Conservation (phyloP, 2,797 vertebrate genomes). For the Chrosomus eos region DNA sequence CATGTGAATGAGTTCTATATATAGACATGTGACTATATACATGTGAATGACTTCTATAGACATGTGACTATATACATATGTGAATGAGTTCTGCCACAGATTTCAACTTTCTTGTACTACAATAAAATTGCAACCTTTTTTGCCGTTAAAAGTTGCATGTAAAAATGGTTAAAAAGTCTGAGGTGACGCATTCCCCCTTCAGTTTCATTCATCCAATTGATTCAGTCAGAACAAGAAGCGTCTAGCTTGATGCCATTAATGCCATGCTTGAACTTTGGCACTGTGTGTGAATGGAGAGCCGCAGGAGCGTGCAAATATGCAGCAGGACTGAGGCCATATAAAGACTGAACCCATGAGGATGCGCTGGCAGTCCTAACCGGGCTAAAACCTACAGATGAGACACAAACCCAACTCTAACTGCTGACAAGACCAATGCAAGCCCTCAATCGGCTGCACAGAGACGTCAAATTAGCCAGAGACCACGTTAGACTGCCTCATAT, state of each 20-base stretch:
- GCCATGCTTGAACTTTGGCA: slow-evolving; percentile 1
- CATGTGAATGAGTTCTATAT: too few species aligned
- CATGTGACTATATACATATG: too few species aligned
- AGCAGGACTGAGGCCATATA: slow-evolving; percentile 37
- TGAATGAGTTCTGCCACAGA: background rate
- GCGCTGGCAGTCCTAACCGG: slow-evolving; percentile 19
- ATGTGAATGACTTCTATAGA: background rate
- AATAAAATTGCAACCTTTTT: background rate
- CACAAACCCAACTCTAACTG: slow-evolving; percentile 23
- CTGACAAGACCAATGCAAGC: slow-evolving; percentile 24
- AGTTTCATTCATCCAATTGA: background rate
- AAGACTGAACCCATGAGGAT: slow-evolving; percentile 33
- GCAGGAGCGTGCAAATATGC: slow-evolving; percentile 31
- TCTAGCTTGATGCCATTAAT: background rate
- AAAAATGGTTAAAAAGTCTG: background rate
- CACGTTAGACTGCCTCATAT: slow-evolving; percentile 38
- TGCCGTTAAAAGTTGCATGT: background rate
- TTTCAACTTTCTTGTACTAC: background rate
- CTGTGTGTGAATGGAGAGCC: background rate
- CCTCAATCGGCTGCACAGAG: background rate
- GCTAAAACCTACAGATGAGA: slow-evolving; percentile 44
- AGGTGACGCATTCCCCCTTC: background rate
- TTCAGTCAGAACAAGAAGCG: background rate
- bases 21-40: too few species aligned
- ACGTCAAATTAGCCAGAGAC: slow-evolving; percentile 35